Conservation (phyloP, 2,113 vertebrate genomes). For the Oncorhynchus nerka region DNA sequence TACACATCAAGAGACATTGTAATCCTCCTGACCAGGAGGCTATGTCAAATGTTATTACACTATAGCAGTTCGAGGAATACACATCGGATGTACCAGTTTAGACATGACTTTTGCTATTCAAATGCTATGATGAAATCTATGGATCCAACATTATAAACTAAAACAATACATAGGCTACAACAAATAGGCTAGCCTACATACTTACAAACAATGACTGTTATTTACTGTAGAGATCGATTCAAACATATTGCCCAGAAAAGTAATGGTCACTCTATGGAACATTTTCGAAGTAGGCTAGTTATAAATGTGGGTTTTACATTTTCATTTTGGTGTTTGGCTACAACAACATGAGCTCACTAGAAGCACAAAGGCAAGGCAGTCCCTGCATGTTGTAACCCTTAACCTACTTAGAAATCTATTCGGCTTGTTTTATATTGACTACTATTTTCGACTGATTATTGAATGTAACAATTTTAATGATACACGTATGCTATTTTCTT, state of each 20-base stretch:
- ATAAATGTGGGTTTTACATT: neutral
- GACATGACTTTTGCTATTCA: no score
- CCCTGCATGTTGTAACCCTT: conserved; percentile 80
- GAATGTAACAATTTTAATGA: conserved; percentile 16
- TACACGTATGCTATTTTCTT: conserved; percentile 23
- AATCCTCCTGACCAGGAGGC: conserved; percentile 1
- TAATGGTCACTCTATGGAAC: neutral
- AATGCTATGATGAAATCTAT: no score
- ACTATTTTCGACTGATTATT: conserved; percentile 34
- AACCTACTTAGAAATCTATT: conserved; percentile 80
- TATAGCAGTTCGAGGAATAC: neutral
- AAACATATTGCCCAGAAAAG: neutral
- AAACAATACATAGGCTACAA: neutral
- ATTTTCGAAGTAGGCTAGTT: neutral
- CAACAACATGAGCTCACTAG: conserved; percentile 65
- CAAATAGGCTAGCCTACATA: no score
- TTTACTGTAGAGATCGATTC: no score
- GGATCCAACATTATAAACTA: neutral
- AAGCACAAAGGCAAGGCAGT: conserved; percentile 83
- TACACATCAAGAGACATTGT: conserved; percentile 46
- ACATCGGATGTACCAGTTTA: neutral
- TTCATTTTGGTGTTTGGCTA: conserved; percentile 49
- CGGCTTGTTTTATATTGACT: conserved; percentile 40
- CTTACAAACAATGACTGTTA: no score
- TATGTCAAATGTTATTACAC: conserved; percentile 12